Evolutionary conservation across 1,140 invertebrate species (phyloP).

Genomic region (Bombus confusus): DNA sequence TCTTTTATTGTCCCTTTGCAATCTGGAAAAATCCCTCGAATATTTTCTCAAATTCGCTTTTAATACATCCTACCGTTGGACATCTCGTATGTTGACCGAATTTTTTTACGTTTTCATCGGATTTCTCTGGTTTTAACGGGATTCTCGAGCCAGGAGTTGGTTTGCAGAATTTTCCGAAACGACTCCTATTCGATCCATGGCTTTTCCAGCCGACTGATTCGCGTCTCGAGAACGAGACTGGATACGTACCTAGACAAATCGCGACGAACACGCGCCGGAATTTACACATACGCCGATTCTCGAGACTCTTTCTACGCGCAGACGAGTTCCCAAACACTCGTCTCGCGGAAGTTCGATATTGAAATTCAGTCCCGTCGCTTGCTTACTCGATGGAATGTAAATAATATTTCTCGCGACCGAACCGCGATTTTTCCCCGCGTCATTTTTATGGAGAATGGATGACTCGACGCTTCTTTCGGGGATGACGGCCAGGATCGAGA

Average conservation of each 20-base stretch:
- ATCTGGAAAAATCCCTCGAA: background rate
- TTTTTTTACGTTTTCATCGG: background rate
- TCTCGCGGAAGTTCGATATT: constrained; percentile 2
- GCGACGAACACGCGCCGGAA: background rate
- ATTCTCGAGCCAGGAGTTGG: background rate
- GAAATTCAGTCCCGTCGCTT: constrained; percentile 13
- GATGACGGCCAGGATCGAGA: background rate
- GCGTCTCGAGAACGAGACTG: constrained; percentile 10
- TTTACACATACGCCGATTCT: constrained; percentile 6
- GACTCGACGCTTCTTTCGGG: background rate
- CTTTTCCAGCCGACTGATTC: constrained; percentile 52
- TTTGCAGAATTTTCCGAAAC: background rate
- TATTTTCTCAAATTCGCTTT: background rate
- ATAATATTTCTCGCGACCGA: constrained; percentile 18
- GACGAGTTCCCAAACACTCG: constrained; percentile 13
- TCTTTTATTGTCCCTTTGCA: background rate
- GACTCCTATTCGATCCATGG: constrained; percentile 12
- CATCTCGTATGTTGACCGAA: background rate
- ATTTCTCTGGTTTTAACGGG: background rate
- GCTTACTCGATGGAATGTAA: constrained; percentile 28
- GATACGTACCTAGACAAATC: constrained; percentile 38
- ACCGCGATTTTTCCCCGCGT: no score
- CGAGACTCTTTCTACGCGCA: background rate
- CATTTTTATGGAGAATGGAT: background rate
- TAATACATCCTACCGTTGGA: background rate